Conservation (phyloP, 2,113 vertebrate species). For the Tachysurus fulvidraco region DNA sequence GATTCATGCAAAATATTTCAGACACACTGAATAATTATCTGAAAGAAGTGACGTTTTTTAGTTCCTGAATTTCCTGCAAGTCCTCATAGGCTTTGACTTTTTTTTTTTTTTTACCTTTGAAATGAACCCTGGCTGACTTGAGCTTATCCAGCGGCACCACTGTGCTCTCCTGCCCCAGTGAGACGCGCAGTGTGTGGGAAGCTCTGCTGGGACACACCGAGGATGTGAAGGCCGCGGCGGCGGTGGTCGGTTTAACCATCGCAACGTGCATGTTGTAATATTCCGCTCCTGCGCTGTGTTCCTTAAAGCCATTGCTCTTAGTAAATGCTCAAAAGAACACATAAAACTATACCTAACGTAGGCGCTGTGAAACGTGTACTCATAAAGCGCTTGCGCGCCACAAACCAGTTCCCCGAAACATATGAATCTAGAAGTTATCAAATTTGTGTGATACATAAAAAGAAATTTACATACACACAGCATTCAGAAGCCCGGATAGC, state of each 20-base stretch:
- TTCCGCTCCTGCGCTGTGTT: not conserved
- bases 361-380: not conserved
- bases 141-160: conserved; percentile 26
- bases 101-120: conserved; percentile 63
- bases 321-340: not conserved
- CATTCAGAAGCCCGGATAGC: conserved; percentile 76
- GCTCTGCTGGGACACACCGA: conserved; percentile 19
- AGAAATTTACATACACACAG: fast-evolving
- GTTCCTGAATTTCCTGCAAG: not conserved
- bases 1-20: not conserved
- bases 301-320: not conserved
- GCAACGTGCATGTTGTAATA: not conserved
- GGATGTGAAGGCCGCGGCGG: conserved; percentile 44
- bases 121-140: conserved; percentile 42
- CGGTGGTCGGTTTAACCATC: not conserved
- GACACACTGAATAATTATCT: not conserved
- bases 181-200: not conserved
- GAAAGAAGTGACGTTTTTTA: not conserved
- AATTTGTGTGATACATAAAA: too few relatives aligned
- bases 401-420: not conserved
- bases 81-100: not conserved
- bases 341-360: not conserved
- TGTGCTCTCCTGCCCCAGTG: not conserved
- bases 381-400: not conserved
- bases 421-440: too few relatives aligned